phyloP scores from a whole-genome alignment of 2,888 invertebrate species.

The Dasypolia templi region DNA sequence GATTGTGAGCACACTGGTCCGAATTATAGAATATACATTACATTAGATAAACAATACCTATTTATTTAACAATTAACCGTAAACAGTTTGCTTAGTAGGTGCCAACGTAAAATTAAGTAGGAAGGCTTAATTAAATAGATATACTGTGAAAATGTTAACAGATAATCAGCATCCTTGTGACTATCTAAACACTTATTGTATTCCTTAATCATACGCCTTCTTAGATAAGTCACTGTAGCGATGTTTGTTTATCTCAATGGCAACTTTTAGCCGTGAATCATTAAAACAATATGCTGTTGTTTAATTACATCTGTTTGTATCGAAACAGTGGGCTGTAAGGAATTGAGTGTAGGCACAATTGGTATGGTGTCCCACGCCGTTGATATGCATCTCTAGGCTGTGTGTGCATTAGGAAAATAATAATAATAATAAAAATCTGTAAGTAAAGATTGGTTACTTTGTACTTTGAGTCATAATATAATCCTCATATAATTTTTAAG shows the following conservation, averaged over 20 bases:
- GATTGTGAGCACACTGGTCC: too few species aligned
- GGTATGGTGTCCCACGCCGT: slow-evolving; percentile 61
- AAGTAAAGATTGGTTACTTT: too few species aligned
- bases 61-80: neutral
- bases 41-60: too few species aligned
- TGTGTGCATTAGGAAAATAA: slow-evolving; percentile 25
- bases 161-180: slow-evolving; percentile 55
- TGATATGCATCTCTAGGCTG: slow-evolving; percentile 55
- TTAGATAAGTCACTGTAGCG: slow-evolving; percentile 53
- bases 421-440: slow-evolving; percentile 43
- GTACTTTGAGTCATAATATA: too few species aligned
- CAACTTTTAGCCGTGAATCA: slow-evolving; percentile 63
- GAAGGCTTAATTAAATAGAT: slow-evolving; percentile 23
- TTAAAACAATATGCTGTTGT: slow-evolving; percentile 61
- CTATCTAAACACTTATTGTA: slow-evolving; percentile 58
- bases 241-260: slow-evolving; percentile 64
- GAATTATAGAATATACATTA: too few species aligned
- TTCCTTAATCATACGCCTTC: slow-evolving; percentile 60
- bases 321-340: slow-evolving; percentile 61
- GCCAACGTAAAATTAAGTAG: slow-evolving; percentile 1
- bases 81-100: neutral
- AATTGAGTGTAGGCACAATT: slow-evolving; percentile 63
- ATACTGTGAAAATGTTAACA: slow-evolving; percentile 21
- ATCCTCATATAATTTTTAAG: too few species aligned
- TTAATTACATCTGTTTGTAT: slow-evolving; percentile 58